Percentiles rank a stretch among this genome's conserved stretches.
phyloP scores from a whole-genome alignment of 1,140 invertebrate species.

The Ruditapes philippinarum region DNA sequence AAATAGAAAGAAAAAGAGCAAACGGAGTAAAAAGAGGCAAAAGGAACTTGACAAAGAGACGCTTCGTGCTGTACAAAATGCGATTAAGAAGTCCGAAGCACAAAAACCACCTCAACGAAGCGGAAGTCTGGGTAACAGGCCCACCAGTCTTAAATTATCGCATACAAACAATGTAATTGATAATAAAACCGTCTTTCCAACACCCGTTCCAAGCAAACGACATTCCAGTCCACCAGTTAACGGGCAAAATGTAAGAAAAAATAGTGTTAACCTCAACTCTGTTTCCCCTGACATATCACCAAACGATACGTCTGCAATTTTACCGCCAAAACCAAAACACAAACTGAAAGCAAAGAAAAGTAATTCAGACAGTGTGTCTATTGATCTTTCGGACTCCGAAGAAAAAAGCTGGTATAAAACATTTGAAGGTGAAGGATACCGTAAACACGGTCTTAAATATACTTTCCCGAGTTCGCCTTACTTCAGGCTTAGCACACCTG shows the following conservation, averaged over 20 bases:
- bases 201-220: constrained; percentile 57
- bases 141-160: constrained; percentile 47
- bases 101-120: constrained; percentile 30
- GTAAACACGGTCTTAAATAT: constrained; percentile 60
- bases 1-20: constrained; percentile 56
- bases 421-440: constrained; percentile 50
- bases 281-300: constrained; percentile 32
- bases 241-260: neutral
- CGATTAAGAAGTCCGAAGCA: neutral
- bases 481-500: constrained; percentile 21
- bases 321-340: constrained; percentile 22
- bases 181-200: constrained; percentile 45
- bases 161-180: constrained; percentile 8
- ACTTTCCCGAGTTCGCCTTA: constrained; percentile 57
- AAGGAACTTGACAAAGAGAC: constrained; percentile 37
- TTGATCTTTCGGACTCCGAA: constrained; percentile 58
- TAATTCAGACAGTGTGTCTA: constrained; percentile 41
- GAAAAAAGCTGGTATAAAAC: constrained; percentile 32
- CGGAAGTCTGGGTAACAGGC: constrained; percentile 34
- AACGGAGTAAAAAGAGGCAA: constrained; percentile 56
- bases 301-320: constrained; percentile 49
- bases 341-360: neutral
- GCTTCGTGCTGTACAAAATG: constrained; percentile 20
- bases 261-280: constrained; percentile 33
- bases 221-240: constrained; percentile 23